phyloP scores from a whole-genome alignment of 2,797 vertebrate species.

The Coreius guichenoti region DNA sequence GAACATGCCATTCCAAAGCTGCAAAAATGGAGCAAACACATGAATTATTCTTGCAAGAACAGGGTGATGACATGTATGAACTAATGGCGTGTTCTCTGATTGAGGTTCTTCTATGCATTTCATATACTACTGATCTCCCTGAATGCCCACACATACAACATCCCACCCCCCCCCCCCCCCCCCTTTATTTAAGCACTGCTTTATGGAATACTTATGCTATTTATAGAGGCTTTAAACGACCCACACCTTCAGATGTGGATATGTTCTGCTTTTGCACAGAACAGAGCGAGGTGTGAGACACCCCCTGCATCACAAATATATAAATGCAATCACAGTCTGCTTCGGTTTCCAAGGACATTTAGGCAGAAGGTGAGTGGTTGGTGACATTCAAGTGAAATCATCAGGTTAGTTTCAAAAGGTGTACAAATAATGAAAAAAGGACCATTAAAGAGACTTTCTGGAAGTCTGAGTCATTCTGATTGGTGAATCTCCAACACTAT shows the following conservation, averaged over 20 bases:
- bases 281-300: constrained; percentile 44
- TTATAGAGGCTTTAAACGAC: constrained; percentile 57
- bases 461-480: not conserved
- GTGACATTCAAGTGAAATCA: constrained; percentile 28
- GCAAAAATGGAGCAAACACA: constrained; percentile 46
- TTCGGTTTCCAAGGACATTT: constrained; percentile 34
- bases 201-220: constrained; percentile 57
- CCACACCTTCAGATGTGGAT: constrained; percentile 56
- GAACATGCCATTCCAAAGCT: constrained; percentile 29
- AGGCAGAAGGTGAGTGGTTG: constrained; percentile 37
- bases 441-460: not conserved
- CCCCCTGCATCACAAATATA: constrained; percentile 43
- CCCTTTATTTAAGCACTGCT: constrained; percentile 11
- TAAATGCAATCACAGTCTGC: constrained; percentile 18
- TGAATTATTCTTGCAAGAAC: constrained; percentile 39
- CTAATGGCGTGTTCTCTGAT: constrained; percentile 23
- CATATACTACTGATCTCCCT: constrained; percentile 48
- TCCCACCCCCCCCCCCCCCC: not conserved
- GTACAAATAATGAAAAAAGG: constrained; percentile 1
- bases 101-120: constrained; percentile 7
- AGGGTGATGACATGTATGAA: constrained; percentile 21
- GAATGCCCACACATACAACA: constrained; percentile 6
- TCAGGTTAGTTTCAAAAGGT: constrained; percentile 9
- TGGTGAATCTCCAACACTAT: not conserved
- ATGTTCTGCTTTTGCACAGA: constrained; percentile 24